phyloP scores from a whole-genome alignment of 2,888 invertebrate genomes.

The Plebejus melissa region DNA sequence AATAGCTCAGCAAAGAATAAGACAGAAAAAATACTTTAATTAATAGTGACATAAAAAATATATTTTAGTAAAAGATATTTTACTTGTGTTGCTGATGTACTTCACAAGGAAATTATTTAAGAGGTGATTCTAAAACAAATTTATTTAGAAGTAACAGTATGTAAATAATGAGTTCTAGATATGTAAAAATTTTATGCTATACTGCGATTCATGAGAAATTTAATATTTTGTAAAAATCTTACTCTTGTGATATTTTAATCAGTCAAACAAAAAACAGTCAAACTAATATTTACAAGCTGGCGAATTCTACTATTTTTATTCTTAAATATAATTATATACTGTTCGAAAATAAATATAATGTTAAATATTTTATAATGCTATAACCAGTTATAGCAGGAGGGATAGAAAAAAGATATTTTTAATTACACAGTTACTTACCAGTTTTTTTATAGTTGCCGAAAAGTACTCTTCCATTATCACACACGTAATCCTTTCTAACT shows the following conservation, averaged over 20 bases:
- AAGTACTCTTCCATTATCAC: constrained; percentile 26
- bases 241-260: background rate
- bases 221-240: background rate
- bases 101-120: background rate
- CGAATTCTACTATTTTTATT: background rate
- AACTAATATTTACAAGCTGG: background rate
- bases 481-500: background rate
- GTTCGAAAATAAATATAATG: background rate
- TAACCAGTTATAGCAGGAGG: background rate
- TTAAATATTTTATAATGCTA: background rate
- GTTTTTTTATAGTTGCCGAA: constrained; percentile 22
- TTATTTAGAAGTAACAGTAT: background rate
- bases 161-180: background rate
- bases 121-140: background rate
- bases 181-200: background rate
- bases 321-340: background rate
- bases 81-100: background rate
- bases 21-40: background rate
- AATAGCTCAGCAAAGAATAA: background rate
- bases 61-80: too few relatives aligned
- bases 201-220: background rate
- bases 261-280: background rate
- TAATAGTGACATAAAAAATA: background rate
- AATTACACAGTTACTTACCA: constrained; percentile 7
- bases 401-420: background rate